Base-by-base conservation (phyloP, 2,797 vertebrate genomes). In the Triplophysa bombifrons region DNA sequence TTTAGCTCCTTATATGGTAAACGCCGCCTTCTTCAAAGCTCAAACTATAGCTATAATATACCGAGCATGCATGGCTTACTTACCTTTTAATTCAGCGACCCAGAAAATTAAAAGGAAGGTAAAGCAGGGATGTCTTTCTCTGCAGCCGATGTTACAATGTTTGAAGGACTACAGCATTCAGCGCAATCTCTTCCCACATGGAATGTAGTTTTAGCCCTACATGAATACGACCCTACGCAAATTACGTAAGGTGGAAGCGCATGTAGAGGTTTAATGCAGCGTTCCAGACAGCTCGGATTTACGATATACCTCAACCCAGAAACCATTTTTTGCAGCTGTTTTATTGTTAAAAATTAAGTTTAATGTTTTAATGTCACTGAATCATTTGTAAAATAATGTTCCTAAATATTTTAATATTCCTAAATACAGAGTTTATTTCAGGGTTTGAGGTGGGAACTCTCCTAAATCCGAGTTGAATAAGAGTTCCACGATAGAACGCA, bases 1-100 rank as follows among this genome's bases (percentile, higher is more conserved):
- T 79, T 87, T 55, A 84, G 53, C 80, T 27, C 88, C 89, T 86
- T 91, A 89, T 90, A 90, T 87, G 90, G 90, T 84, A 84, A 80
- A 67, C 14, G 19, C 10, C 56, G 44, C 41, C 55, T 63, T 27
- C 22, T 44, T 65, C 48, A 19, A 63, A 44, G 41, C 34, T 74
- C 13, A n/a, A 60, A 34, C 17, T 14, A 63, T 13, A 3, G 17
- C 34, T n/a, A 16, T n/a, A 17, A n/a, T 53, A 30, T 38, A 48
- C 6, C 60, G 20, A 46, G 8, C 58, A 48, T 19, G 48, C n/a
- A 38, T 64, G 44, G 72, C 70, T 34, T 55, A 75, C 84, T 80
- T 82, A 85, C 82, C 80, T 53, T 67, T 58, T 53, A 17, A 50
- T 63, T 30, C 17, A 70, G n/a, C 22, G n/a, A 44, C 1, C 34